Evolutionary conservation across 2,888 invertebrate species (phyloP).

Genomic region (Selenia dentaria): DNA sequence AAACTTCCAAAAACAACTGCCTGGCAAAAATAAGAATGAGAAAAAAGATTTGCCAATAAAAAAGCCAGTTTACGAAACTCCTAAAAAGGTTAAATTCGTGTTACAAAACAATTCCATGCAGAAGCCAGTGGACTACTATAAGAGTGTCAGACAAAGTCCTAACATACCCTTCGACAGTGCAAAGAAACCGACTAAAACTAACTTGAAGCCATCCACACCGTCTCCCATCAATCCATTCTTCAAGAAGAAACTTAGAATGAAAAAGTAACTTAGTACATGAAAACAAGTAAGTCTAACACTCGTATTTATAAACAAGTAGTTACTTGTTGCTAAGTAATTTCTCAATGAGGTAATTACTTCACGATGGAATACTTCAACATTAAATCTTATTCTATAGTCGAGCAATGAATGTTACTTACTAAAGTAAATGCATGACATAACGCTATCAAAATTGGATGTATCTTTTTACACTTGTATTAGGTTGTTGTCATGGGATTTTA

Average conservation of each 20-base stretch:
- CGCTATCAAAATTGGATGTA: too few species aligned
- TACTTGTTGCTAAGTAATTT: too few species aligned
- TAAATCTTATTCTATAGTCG: too few species aligned
- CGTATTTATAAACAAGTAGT: too few species aligned
- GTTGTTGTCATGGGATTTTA: too few species aligned
- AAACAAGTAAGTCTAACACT: too few species aligned
- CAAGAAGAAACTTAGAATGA: constrained; percentile 74
- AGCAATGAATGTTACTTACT: too few species aligned
- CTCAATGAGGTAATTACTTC: too few species aligned
- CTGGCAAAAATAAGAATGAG: constrained; percentile 28
- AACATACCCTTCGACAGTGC: constrained; percentile 90
- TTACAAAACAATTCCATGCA: constrained; percentile 89
- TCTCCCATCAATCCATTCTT: constrained; percentile 93
- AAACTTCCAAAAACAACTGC: constrained; percentile 52
- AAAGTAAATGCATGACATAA: too few species aligned
- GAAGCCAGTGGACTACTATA: constrained; percentile 89
- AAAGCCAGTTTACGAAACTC: constrained; percentile 41
- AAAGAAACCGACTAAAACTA: constrained; percentile 88
- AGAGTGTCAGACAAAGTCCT: constrained; percentile 88
- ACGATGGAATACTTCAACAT: too few species aligned
- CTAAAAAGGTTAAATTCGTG: constrained; percentile 90
- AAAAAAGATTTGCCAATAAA: constrained; percentile 18
- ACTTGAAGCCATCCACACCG: constrained; percentile 88
- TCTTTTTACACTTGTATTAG: too few species aligned
- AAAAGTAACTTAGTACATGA: constrained; percentile 17